Base-by-base conservation (phyloP, 1,140 invertebrate genomes). In the Littorina saxatilis region DNA sequence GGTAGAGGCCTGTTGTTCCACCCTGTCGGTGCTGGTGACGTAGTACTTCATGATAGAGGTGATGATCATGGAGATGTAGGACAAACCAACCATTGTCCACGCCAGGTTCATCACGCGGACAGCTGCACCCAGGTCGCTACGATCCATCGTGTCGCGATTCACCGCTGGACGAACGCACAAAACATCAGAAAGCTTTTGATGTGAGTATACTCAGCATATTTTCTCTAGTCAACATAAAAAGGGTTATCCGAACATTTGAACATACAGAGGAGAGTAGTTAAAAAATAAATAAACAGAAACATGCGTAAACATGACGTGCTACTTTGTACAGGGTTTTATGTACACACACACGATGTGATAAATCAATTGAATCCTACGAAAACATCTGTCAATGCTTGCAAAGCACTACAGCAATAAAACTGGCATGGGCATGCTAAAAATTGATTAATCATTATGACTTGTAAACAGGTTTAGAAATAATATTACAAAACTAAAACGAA, bases 31-130 rank as follows among this genome's bases (percentile, higher is more conserved):
- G 15, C 55, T 63, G 15, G n/a, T 3, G 32, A 78, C 17, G 39
- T 78, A 78, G 35, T 29, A 63, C 35, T 43, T 52, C 32, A n/a
- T 63, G 76, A 78, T 61, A 58, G 58, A 35, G 35, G 55, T 78
- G 76, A 78, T 78, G 52, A 61, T 5, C 76, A 78, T 78, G 27
- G 76, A 78, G 37, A 78, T 40, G 76, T 78, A 78, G 29, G 76
- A n/a, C 58, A 78, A 37, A 40, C 76, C 75, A 35, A 63, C 1
- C 1, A 78, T 27, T 27, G 35, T 61, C 76, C 76, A 78, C 76
- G 66, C 2, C 17, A 61, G 11, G 39, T 27, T 27, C n/a, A 66
- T 23, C 11, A 58, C 17, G 5, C 76, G 55, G 55, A 43, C 40
- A 2, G 29, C 32, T 27, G 20, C 32, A 1, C 2, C 11, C 15